phyloP scores from a whole-genome alignment of 2,113 vertebrate genomes.

The Platysteira castanea region DNA sequence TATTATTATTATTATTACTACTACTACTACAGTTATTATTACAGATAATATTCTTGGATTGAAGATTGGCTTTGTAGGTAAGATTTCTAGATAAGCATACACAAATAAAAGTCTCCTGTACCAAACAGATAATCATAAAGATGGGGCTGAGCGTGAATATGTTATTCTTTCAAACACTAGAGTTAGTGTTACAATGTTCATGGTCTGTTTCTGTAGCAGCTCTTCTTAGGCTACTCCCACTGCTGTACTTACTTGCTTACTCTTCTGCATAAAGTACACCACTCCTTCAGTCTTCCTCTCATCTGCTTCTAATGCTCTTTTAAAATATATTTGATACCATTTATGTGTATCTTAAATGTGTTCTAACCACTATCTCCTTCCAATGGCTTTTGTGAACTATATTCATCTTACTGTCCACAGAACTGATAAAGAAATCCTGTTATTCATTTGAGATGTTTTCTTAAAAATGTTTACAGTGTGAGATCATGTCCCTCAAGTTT shows the following conservation, averaged over 20 bases:
- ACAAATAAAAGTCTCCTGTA: neutral
- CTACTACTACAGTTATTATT: neutral
- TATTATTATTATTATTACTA: too few species aligned
- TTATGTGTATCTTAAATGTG: neutral
- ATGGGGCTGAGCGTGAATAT: neutral
- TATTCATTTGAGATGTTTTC: neutral
- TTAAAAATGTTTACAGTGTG: neutral
- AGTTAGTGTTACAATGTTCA: neutral
- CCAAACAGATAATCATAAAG: neutral
- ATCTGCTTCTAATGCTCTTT: neutral
- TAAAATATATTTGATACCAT: neutral
- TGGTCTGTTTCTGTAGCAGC: neutral
- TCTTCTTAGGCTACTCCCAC: neutral
- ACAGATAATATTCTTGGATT: neutral
- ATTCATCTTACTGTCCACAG: neutral
- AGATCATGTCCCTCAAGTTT: neutral
- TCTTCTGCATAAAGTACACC: neutral
- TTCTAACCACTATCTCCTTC: neutral
- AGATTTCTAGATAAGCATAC: neutral
- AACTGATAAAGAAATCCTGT: neutral
- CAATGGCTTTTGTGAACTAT: neutral
- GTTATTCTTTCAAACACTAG: neutral
- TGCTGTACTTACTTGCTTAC: neutral
- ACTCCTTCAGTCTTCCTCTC: neutral
- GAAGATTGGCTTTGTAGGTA: neutral